Evolutionary conservation across 2,888 invertebrate species (phyloP).

Genomic region (Mylabris sibirica): DNA sequence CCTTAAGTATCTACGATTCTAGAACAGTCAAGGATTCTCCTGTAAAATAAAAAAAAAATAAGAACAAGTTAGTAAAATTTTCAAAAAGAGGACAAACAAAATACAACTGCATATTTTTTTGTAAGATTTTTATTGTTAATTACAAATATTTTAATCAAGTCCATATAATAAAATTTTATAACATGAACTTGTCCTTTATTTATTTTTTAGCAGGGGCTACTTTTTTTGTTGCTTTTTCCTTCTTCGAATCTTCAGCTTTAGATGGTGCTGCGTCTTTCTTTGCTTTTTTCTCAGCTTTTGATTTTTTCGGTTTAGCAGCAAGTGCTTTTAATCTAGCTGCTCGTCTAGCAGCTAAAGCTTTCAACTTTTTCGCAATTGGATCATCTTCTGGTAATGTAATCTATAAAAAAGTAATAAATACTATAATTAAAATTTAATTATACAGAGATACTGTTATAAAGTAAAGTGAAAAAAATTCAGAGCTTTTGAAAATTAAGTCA

Average conservation of each 20-base stretch:
- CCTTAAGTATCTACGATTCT: neutral
- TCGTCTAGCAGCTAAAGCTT: slow-evolving; percentile 64
- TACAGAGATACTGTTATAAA: neutral
- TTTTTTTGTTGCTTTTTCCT: slow-evolving; percentile 38
- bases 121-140: slow-evolving; percentile 39
- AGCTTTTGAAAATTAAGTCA: slow-evolving; percentile 46
- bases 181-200: slow-evolving; percentile 51
- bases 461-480: slow-evolving; percentile 30
- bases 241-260: slow-evolving; percentile 29
- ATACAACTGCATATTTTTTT: neutral
- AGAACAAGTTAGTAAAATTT: neutral
- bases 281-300: slow-evolving; percentile 44
- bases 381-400: slow-evolving; percentile 47
- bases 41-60: neutral
- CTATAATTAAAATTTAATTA: neutral
- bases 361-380: slow-evolving; percentile 63
- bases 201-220: slow-evolving; percentile 55
- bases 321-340: slow-evolving; percentile 64
- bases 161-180: slow-evolving; percentile 42
- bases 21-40: neutral
- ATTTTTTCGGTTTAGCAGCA: slow-evolving; percentile 64
- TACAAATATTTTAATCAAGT: slow-evolving; percentile 40
- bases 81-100: neutral
- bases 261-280: slow-evolving; percentile 55
- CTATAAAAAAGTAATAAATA: slow-evolving; percentile 39